Conservation (phyloP, 2,113 vertebrate genomes). For the Cynoglossus semilaevis region DNA sequence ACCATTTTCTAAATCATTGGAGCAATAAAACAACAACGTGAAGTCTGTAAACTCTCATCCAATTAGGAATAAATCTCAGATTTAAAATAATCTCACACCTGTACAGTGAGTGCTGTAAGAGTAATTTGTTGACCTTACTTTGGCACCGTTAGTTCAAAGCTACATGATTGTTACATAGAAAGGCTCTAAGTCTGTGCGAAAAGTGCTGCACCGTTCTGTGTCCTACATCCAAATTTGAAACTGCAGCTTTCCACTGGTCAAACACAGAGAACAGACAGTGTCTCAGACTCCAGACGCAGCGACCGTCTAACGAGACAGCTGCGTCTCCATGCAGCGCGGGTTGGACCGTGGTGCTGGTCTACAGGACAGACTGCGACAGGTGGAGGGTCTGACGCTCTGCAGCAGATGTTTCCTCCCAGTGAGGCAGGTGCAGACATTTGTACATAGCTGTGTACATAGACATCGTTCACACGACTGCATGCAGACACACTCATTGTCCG, state of each 20-base stretch:
- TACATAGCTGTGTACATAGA: conserved; percentile 28
- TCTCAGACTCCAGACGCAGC: conserved; percentile 3
- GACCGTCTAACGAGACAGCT: conserved; percentile 25
- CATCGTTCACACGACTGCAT: conserved; percentile 19
- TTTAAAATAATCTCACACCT: too few relatives aligned
- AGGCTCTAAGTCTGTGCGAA: too few relatives aligned
- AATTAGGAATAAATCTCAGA: too few relatives aligned
- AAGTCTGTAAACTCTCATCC: too few relatives aligned
- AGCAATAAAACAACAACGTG: too few relatives aligned
- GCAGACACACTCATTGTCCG: conserved; percentile 22
- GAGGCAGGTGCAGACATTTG: conserved; percentile 55
- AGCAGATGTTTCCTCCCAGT: conserved; percentile 65
- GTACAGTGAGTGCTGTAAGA: too few relatives aligned
- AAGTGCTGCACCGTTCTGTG: conserved; percentile 6
- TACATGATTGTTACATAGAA: too few relatives aligned
- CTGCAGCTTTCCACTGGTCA: background rate
- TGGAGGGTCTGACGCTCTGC: conserved; percentile 58
- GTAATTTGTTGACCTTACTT: too few relatives aligned
- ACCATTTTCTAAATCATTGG: too few relatives aligned
- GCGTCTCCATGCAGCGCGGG: conserved; percentile 22
- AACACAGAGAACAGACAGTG: background rate
- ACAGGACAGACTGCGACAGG: conserved; percentile 47
- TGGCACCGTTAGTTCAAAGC: too few relatives aligned
- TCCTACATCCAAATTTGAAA: background rate
- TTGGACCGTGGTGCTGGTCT: conserved; percentile 4